A percentile compares a stretch with the other conserved stretches of the same genome.
Evolutionary conservation across 2,113 vertebrate genomes (phyloP).

Genomic region (Grallaria varia): DNA sequence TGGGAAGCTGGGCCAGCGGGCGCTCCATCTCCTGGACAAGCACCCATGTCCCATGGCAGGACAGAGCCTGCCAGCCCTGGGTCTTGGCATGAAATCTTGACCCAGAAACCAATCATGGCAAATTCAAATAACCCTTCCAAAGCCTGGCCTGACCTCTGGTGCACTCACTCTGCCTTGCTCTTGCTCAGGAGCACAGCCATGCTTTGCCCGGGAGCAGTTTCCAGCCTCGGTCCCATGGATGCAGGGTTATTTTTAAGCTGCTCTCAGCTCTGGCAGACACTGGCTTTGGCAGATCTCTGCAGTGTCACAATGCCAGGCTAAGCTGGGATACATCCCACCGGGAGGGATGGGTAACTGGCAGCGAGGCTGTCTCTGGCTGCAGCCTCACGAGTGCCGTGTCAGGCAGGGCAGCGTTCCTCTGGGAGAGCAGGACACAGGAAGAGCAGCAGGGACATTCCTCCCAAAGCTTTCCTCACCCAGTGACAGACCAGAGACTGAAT

Average conservation of each 20-base stretch:
- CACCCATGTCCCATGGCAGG: accelerated
- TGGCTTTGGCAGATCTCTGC: neutral
- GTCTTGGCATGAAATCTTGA: neutral
- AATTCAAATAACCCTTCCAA: neutral
- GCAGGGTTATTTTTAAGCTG: neutral
- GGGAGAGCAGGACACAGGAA: neutral
- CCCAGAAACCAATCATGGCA: neutral
- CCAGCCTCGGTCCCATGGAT: neutral
- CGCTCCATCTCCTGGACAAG: accelerated
- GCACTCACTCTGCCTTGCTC: accelerated
- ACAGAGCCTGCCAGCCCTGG: neutral
- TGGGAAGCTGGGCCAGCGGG: neutral
- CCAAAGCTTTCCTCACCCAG: neutral
- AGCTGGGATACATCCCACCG: neutral
- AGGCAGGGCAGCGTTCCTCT: neutral
- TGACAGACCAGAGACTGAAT: neutral
- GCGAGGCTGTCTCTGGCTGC: accelerated
- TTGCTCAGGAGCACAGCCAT: accelerated
- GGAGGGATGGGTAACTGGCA: neutral
- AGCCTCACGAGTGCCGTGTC: accelerated
- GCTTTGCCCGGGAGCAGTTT: neutral
- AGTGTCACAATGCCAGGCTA: neutral
- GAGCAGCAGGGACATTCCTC: neutral
- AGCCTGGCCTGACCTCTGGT: neutral
- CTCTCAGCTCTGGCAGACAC: neutral